These are phyloP conservation scores for Drosophila borborema DNA, from an alignment of 2,888 invertebrate genomes.

Conservation along the genomic window DNA sequence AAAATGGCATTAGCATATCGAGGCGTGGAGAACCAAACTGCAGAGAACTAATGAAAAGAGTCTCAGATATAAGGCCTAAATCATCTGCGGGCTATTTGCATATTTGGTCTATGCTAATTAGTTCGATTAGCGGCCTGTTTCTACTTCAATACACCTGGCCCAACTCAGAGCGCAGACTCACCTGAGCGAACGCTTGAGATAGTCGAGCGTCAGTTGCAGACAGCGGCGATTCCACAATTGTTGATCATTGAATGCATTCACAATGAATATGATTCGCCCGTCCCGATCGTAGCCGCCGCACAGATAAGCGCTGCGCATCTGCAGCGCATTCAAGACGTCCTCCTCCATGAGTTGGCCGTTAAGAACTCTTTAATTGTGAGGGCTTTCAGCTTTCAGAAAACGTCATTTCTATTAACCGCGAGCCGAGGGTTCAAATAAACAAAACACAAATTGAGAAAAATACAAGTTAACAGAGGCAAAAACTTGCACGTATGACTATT, in stretches of 20 bases:
- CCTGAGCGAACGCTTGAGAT: slow-evolving; percentile 84
- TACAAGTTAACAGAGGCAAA: slow-evolving; percentile 29
- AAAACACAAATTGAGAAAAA: background rate
- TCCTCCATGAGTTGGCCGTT: slow-evolving; percentile 85
- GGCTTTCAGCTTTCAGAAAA: slow-evolving; percentile 31
- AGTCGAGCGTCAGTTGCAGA: slow-evolving; percentile 83
- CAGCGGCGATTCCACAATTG: slow-evolving; percentile 85
- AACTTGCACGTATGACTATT: slow-evolving; percentile 47
- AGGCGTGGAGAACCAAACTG: slow-evolving; percentile 17
- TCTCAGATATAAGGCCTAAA: slow-evolving; percentile 43
- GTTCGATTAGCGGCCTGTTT: slow-evolving; percentile 44
- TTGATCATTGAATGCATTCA: slow-evolving; percentile 87
- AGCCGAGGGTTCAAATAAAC: slow-evolving; percentile 1
- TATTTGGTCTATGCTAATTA: slow-evolving; percentile 68
- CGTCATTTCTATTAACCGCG: slow-evolving; percentile 51
- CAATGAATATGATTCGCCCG: slow-evolving; percentile 88
- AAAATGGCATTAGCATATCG: slow-evolving; percentile 42
- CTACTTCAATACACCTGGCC: background rate
- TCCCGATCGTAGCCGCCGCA: slow-evolving; percentile 89
- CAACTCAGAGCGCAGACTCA: slow-evolving; percentile 61
- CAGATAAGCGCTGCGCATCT: slow-evolving; percentile 87
- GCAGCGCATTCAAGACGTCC: slow-evolving; percentile 87
- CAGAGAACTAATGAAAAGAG: slow-evolving; percentile 60
- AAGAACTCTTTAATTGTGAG: slow-evolving; percentile 37
- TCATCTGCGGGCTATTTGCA: slow-evolving; percentile 67